A percentile compares a stretch with the other conserved stretches of the same genome.
These are phyloP conservation scores for Danio jaintianensis DNA, from an alignment of 2,797 vertebrate genomes.

Conservation along the genomic window DNA sequence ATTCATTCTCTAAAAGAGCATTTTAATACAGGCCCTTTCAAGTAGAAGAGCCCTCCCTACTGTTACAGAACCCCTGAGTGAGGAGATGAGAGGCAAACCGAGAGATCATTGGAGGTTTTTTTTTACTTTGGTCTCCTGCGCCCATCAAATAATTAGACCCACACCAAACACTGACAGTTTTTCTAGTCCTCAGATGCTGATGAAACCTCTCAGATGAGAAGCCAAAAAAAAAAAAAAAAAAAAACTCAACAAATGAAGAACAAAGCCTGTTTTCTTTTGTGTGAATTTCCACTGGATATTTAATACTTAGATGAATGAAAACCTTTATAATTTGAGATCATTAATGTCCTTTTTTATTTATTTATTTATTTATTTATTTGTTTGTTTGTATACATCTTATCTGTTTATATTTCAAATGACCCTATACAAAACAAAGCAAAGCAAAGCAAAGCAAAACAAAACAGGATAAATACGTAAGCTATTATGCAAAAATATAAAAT, in stretches of 20 bases:
- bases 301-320: too few relatives aligned
- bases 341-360: too few relatives aligned
- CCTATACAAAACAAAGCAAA: too few relatives aligned
- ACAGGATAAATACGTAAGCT: too few relatives aligned
- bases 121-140: constrained; percentile 53
- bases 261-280: constrained; percentile 9
- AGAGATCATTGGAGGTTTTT: constrained; percentile 61
- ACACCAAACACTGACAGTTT: constrained; percentile 18
- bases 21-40: constrained; percentile 80
- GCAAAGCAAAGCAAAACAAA: too few relatives aligned
- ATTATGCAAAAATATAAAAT: too few relatives aligned
- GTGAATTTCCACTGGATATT: too few relatives aligned
- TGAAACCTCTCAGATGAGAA: constrained; percentile 18
- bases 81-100: constrained; percentile 64
- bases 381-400: too few relatives aligned
- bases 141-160: constrained; percentile 46
- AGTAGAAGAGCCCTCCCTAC: constrained; percentile 77
- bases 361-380: too few relatives aligned
- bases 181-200: constrained; percentile 8
- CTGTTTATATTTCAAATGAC: too few relatives aligned
- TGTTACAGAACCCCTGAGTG: constrained; percentile 72
- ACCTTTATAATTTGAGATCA: too few relatives aligned
- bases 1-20: constrained; percentile 73
- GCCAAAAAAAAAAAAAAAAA: neutral
- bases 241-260: constrained; percentile 7